Evolutionary conservation across 2,113 vertebrate genomes (phyloP).

Genomic region (Xenotilapia caudafasciata): DNA sequence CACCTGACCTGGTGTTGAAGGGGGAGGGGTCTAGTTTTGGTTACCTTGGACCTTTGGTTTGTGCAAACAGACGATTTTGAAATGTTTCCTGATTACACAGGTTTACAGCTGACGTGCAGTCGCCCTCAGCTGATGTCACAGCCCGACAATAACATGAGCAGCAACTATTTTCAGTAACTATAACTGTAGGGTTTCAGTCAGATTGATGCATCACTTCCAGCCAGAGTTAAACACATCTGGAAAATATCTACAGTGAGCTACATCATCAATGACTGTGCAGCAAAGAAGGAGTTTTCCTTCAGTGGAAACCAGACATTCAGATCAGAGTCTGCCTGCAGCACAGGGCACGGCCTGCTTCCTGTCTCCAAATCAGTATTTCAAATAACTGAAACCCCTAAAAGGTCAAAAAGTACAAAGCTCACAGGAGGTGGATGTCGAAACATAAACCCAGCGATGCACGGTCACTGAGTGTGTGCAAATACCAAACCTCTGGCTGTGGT

Average conservation of each 20-base stretch:
- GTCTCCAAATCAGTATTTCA: not conserved
- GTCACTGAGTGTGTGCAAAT: not conserved
- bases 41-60: not conserved
- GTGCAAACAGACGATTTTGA: not conserved
- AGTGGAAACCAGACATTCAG: not conserved
- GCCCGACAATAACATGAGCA: accelerated
- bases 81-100: not conserved
- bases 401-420: not conserved
- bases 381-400: not conserved
- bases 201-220: not conserved
- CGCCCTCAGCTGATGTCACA: not conserved
- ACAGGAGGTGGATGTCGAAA: not conserved
- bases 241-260: not conserved
- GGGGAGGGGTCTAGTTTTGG: not conserved
- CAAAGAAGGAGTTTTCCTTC: not conserved
- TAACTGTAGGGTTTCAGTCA: not conserved
- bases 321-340: not conserved
- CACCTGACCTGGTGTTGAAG: not conserved
- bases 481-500: not conserved
- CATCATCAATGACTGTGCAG: not conserved
- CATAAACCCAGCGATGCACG: not conserved
- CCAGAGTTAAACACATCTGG: not conserved
- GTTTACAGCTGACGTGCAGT: not conserved
- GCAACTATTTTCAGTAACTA: not conserved
- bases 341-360: not conserved